Conservation (phyloP, 1,140 invertebrate genomes). For the Steinernema khuongi region DNA sequence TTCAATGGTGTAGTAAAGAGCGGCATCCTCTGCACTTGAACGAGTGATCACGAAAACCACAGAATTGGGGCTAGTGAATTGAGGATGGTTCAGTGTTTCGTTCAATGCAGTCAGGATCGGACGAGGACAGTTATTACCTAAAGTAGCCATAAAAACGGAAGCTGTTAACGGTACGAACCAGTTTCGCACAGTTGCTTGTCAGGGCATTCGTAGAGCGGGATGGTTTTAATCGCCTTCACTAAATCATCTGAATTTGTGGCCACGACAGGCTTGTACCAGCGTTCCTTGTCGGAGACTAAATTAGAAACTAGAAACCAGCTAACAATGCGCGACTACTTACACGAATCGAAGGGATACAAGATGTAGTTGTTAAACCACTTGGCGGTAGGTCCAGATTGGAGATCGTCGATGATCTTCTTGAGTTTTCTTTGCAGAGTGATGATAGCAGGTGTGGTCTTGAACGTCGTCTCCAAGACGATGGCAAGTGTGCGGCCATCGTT, state of each 20-base stretch:
- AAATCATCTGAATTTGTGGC: slow-evolving; percentile 31
- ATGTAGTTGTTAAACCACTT: slow-evolving; percentile 42
- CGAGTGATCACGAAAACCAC: slow-evolving; percentile 33
- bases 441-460: slow-evolving; percentile 27
- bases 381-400: slow-evolving; percentile 21
- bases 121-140: slow-evolving; percentile 25
- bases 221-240: slow-evolving; percentile 25
- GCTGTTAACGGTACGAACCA: not conserved
- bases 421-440: slow-evolving; percentile 26
- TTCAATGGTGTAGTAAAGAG: not conserved
- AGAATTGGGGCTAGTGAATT: slow-evolving; percentile 33
- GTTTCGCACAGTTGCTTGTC: slow-evolving; percentile 28
- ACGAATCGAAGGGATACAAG: slow-evolving; percentile 41
- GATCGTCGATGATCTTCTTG: slow-evolving; percentile 21
- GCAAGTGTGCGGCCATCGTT: slow-evolving; percentile 35
- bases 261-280: slow-evolving; percentile 23
- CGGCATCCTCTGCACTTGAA: slow-evolving; percentile 27
- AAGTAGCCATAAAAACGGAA: not conserved
- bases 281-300: slow-evolving; percentile 30
- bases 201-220: slow-evolving; percentile 30
- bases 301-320: not conserved
- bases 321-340: slow-evolving; percentile 24
- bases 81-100: slow-evolving; percentile 13
- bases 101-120: slow-evolving; percentile 31
- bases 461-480: slow-evolving; percentile 37